Evolutionary conservation across 30 jellyfish, hydroid and myxozoan species (phyloP).

Genomic region (Cassiopea andromeda): DNA sequence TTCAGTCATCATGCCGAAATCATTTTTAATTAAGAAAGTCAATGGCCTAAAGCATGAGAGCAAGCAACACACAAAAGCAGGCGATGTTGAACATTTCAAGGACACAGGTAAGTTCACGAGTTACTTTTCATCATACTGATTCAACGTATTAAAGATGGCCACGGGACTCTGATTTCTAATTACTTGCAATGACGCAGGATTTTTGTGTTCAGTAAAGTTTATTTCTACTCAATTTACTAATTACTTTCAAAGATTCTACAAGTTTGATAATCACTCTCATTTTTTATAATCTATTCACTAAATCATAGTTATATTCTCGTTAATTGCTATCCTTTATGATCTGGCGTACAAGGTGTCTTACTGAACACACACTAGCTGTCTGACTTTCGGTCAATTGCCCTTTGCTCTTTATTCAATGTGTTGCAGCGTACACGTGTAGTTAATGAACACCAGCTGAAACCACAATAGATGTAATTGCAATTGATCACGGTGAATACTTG

Average conservation of each 20-base stretch:
- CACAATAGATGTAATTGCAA: neutral
- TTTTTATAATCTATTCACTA: too few relatives aligned
- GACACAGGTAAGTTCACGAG: neutral
- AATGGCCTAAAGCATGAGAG: constrained; percentile 73
- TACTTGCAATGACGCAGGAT: too few relatives aligned
- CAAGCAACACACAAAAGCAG: constrained; percentile 33
- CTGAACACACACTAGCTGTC: neutral
- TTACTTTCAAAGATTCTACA: too few relatives aligned
- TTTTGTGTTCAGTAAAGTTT: too few relatives aligned
- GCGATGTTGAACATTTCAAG: neutral
- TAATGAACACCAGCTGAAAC: neutral
- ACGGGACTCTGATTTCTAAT: neutral
- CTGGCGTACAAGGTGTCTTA: too few relatives aligned
- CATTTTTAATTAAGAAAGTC: constrained; percentile 71
- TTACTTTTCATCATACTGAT: neutral
- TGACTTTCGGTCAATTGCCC: neutral
- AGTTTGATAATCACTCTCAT: too few relatives aligned
- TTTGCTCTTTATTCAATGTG: neutral
- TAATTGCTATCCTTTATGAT: too few relatives aligned
- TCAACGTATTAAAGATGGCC: neutral
- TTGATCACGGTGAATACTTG: too few relatives aligned
- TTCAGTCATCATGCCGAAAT: constrained; percentile 62
- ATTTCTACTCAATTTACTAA: too few relatives aligned
- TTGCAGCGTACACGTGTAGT: neutral
- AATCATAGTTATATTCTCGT: too few relatives aligned